Percentiles rank a stretch among this genome's conserved stretches.
Evolutionary conservation across 2,888 invertebrate genomes (phyloP).

Genomic region (Drosophila pegasa): DNA sequence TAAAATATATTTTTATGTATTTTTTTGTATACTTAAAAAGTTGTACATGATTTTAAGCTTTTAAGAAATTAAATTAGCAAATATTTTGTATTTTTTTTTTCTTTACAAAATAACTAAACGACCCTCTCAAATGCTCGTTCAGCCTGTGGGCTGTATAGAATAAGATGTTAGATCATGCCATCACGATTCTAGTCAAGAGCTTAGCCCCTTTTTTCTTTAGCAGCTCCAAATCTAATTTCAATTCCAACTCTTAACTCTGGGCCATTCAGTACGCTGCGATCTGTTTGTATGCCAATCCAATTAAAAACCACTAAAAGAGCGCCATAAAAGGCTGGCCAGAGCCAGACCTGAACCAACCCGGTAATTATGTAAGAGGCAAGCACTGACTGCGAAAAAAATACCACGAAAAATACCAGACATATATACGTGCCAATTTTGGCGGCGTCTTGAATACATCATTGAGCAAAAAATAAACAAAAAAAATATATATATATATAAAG

Average conservation of each 20-base stretch:
- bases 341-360: constrained; percentile 42
- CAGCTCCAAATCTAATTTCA: constrained; percentile 14
- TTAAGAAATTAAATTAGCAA: background rate
- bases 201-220: constrained; percentile 14
- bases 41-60: background rate
- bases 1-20: too few species aligned
- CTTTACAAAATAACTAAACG: background rate
- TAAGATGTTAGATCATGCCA: constrained; percentile 18
- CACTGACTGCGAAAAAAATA: constrained; percentile 46
- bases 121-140: constrained; percentile 4
- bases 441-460: constrained; percentile 46
- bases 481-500: background rate
- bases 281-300: constrained; percentile 42
- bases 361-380: constrained; percentile 66
- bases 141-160: constrained; percentile 26
- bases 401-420: constrained; percentile 44
- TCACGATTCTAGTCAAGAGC: constrained; percentile 40
- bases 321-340: constrained; percentile 46
- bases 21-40: too few species aligned
- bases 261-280: constrained; percentile 2
- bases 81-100: background rate
- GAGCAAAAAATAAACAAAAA: constrained; percentile 6
- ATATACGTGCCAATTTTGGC: constrained; percentile 51
- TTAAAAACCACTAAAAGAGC: constrained; percentile 54
- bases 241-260: constrained; percentile 12